Base-by-base conservation (phyloP, 2,888 invertebrate genomes). In the Malthinus seriepunctatus region DNA sequence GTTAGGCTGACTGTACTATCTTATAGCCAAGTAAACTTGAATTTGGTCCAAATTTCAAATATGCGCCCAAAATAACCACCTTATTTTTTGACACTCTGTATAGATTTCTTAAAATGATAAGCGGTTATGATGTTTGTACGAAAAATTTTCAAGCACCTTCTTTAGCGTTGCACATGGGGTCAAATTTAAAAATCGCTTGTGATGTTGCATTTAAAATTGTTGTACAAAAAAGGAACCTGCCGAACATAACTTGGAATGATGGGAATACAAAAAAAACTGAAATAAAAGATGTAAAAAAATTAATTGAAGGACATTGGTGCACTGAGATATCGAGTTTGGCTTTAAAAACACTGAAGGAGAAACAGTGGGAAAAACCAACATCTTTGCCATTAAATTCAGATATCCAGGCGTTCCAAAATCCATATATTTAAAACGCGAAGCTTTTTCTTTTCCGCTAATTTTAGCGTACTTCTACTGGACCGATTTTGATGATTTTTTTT, bases 321-420 rank as follows among this genome's bases (percentile, higher is more conserved):
- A 63, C 53, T 14, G 62, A 63, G 54, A 9, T 59, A 31, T 59
- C 64, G 8, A 62, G 62, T 31, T 37, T 62, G n/a, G 64, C 62
- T 14, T 34, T 63, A 32, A 62, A 63, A 56, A 42, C 8, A 8
- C 39, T 62, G 7, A 62, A 62, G 42, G 64, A 62, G 23, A 54
- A 34, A 12, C 47, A 62, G 5, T 62, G 55, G 62, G 32, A 50
- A 23, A 59, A 62, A 51, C 53, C 53, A 11, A 34, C 15, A n/a
- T 8, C 15, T 11, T 37, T 61, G 31, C 57, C 51, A 32, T 46
- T 51, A 10, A 47, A 59, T 34, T 42, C 32, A 8, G 62, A 60
- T 33, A 56, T 62, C 14, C 39, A 32, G 33, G 9, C 9, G 8
- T 57, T 61, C 10, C 42, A 68, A 35, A 42, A n/a, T n/a, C n/a